Conservation (phyloP, 2,797 vertebrate genomes). For the Limosa lapponica region DNA sequence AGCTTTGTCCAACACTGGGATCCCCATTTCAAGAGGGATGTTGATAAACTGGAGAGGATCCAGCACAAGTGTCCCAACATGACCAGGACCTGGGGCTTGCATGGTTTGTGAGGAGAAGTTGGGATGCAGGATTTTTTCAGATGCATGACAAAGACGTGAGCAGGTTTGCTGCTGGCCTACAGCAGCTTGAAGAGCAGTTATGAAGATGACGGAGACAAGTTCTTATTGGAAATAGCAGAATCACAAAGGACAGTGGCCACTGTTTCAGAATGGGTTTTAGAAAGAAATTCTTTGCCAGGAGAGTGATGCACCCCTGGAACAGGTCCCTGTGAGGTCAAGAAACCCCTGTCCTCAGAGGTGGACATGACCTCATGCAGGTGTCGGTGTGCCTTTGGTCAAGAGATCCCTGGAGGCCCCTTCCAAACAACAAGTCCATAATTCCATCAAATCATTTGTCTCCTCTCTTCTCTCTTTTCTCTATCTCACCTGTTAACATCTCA, state of each 20-base stretch:
- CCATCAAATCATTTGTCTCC: background rate
- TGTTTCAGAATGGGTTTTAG: background rate
- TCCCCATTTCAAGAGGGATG: background rate
- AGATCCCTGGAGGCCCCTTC: accelerated
- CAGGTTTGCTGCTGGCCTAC: background rate
- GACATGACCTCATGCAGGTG: background rate
- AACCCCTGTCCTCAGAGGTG: background rate
- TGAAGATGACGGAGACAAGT: background rate
- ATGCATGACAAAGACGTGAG: background rate
- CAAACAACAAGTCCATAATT: background rate
- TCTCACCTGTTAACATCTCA: background rate
- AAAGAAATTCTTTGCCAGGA: background rate
- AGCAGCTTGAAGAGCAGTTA: background rate
- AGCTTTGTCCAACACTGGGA: accelerated
- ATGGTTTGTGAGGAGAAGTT: background rate
- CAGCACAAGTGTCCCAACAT: background rate
- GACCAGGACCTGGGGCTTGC: background rate
- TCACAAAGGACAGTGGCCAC: background rate
- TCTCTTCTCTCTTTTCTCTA: background rate
- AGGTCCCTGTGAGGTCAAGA: background rate
- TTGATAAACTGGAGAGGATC: background rate
- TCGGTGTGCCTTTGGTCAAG: background rate
- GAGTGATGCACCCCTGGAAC: background rate
- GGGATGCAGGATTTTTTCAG: background rate
- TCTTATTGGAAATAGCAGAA: background rate